Percentiles rank a stretch among this genome's conserved stretches.
Evolutionary conservation across 2,888 invertebrate species (phyloP).

Genomic region (Linnaemya vulpina): DNA sequence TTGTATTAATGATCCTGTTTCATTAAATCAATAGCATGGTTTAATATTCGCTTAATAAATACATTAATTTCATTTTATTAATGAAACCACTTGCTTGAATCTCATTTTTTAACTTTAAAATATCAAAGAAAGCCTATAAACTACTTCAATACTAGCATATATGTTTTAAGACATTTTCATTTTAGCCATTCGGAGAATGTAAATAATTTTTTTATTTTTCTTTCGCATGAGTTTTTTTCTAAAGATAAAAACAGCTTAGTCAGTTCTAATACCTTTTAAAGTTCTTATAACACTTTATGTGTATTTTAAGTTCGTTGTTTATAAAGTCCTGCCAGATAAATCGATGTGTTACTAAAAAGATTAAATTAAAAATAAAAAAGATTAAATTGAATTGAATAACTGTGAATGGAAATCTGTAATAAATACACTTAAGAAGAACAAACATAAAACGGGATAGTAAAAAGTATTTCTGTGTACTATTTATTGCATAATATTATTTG

Average conservation of each 20-base stretch:
- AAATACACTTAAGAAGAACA: background rate
- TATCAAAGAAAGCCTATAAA: conserved; percentile 8
- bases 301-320: no score
- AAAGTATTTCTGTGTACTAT: background rate
- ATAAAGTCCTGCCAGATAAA: conserved; percentile 10
- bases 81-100: no score
- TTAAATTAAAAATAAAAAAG: conserved; percentile 1
- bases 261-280: background rate
- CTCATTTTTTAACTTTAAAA: no score
- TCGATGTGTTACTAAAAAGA: conserved; percentile 12
- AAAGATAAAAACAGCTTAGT: conserved; percentile 15
- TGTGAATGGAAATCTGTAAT: background rate
- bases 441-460: background rate
- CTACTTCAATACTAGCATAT: conserved; percentile 1
- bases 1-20: no score
- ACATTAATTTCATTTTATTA: no score
- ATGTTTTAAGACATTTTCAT: background rate
- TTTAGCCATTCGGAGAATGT: conserved; percentile 8
- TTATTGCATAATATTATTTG: conserved; percentile 5
- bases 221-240: background rate
- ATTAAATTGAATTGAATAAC: conserved; percentile 41
- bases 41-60: no score
- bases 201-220: conserved; percentile 32
- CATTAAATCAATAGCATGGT: no score
- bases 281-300: no score